Conservation (phyloP, 92 coral and sea anemone species). For the Parazoanthus swiftii region DNA sequence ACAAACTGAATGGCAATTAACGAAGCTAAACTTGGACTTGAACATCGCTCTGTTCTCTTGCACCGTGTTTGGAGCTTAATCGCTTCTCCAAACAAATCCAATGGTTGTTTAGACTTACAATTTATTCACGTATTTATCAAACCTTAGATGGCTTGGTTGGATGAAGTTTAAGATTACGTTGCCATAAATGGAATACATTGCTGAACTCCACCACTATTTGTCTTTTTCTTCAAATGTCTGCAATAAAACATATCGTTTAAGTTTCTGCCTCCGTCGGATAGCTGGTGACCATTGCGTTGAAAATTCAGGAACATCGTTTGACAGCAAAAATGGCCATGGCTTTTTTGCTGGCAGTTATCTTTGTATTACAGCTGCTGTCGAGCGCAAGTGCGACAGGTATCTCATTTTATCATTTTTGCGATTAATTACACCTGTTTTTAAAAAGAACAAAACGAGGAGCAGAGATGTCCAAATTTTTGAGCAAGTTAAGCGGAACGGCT, state of each 20-base stretch:
- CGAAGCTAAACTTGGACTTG: background rate
- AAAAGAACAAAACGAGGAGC: too few species aligned
- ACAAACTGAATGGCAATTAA: background rate
- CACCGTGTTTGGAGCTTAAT: background rate
- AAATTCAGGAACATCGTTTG: background rate
- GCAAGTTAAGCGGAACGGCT: too few species aligned
- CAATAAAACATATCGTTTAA: too few species aligned
- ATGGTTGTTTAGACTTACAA: background rate
- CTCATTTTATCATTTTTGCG: background rate
- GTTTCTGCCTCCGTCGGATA: background rate
- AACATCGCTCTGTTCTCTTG: background rate
- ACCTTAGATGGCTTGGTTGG: background rate
- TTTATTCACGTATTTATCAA: background rate
- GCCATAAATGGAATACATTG: background rate
- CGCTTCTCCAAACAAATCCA: background rate
- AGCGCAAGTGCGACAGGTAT: background rate
- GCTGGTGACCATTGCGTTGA: background rate
- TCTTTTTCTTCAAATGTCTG: too few species aligned
- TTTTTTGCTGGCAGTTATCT: background rate
- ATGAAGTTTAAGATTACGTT: too few species aligned
- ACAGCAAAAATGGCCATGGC: background rate
- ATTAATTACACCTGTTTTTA: background rate
- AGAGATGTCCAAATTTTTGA: too few species aligned
- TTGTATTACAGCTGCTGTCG: background rate
- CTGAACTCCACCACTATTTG: background rate